Evolutionary conservation across 2,113 vertebrate species (phyloP).

Genomic region (Chloebia gouldiae): DNA sequence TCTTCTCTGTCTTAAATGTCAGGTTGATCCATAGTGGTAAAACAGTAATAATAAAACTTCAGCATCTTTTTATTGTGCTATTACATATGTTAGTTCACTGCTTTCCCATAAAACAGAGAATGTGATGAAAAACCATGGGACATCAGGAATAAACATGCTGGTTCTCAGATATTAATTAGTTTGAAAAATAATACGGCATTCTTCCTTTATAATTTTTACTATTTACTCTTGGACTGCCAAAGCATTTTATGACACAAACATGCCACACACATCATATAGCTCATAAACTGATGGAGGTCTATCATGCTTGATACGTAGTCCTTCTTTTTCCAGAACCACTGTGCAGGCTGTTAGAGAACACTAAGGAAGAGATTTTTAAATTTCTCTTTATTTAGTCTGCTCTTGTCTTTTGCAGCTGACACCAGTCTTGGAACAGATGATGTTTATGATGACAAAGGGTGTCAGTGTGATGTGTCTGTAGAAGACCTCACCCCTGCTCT

Average conservation of each 20-base stretch:
- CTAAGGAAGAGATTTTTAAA: neutral
- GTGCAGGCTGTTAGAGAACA: neutral
- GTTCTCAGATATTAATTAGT: neutral
- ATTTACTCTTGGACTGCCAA: neutral
- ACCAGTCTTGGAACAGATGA: conserved; percentile 86
- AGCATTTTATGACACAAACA: neutral
- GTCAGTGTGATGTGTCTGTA: conserved; percentile 93
- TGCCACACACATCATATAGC: neutral
- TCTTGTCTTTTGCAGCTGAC: conserved; percentile 81
- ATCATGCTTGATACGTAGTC: neutral
- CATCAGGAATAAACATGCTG: neutral
- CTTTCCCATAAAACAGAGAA: neutral
- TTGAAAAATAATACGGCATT: neutral
- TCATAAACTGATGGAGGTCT: neutral
- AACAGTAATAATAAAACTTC: neutral
- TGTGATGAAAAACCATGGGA: neutral
- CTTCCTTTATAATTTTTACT: neutral
- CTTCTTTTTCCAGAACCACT: neutral
- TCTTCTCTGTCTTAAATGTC: neutral
- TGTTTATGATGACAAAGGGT: conserved; percentile 89
- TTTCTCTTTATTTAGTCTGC: neutral
- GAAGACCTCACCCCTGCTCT: conserved; percentile 93
- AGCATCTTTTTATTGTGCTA: neutral
- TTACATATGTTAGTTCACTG: neutral
- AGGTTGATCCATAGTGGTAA: neutral